A percentile compares a stretch with the other conserved stretches of the same genome.
These are phyloP conservation scores for Amblyteles armatorius DNA, from an alignment of 2,888 invertebrate genomes.

Conservation along the genomic window DNA sequence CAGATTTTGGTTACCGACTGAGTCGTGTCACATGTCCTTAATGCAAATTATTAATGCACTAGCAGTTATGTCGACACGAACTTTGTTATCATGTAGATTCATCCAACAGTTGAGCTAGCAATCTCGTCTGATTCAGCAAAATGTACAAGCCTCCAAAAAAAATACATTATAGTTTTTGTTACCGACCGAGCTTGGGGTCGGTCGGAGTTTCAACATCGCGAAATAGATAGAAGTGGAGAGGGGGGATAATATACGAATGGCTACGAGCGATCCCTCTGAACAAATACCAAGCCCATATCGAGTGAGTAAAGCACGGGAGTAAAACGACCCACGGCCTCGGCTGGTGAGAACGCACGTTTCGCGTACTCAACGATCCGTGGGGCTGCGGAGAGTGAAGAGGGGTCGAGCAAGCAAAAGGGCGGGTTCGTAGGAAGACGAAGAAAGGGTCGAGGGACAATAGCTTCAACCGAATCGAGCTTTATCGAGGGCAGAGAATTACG, in stretches of 20 bases:
- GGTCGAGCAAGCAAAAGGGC: not conserved
- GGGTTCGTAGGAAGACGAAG: not conserved
- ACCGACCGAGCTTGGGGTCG: not conserved
- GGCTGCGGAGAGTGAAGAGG: not conserved
- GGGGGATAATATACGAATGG: not conserved
- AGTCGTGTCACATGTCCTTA: no score
- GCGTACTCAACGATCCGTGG: conserved; percentile 17
- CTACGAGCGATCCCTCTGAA: conserved; percentile 12
- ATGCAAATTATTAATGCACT: no score
- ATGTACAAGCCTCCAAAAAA: not conserved
- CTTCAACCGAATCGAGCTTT: conserved; percentile 24
- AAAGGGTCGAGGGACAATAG: conserved; percentile 24
- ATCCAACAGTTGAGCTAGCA: no score
- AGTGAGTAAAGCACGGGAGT: conserved; percentile 1
- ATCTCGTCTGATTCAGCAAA: no score
- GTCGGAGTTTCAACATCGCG: not conserved
- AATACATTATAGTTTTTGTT: not conserved
- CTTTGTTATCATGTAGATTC: no score
- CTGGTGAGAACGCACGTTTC: conserved; percentile 7
- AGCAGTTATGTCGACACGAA: no score
- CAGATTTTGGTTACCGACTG: no score
- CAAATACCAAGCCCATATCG: conserved; percentile 7
- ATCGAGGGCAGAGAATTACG: conserved; percentile 7
- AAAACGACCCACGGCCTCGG: conserved; percentile 3
- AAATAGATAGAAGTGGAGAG: not conserved